Percentiles rank a stretch among this genome's conserved stretches.
Conservation (phyloP, 2,888 invertebrate species). For the Cephus sareptanus region DNA sequence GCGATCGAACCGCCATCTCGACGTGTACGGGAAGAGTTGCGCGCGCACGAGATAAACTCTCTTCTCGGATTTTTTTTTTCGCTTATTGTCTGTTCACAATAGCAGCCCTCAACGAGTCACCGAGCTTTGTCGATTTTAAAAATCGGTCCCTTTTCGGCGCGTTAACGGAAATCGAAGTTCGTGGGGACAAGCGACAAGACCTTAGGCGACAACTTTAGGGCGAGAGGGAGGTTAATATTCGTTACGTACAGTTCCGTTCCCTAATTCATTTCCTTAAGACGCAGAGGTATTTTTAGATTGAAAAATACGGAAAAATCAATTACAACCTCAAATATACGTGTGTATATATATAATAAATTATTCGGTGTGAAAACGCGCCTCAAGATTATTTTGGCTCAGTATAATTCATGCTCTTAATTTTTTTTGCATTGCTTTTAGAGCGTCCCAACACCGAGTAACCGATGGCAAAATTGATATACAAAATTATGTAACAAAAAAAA, state of each 20-base stretch:
- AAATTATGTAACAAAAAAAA: neutral
- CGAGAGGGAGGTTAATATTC: neutral
- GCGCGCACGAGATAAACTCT: constrained; percentile 5
- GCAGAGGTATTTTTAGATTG: neutral
- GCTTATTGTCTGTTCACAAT: constrained; percentile 66
- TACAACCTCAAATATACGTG: constrained; percentile 6
- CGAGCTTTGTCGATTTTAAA: constrained; percentile 6
- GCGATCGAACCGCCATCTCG: neutral
- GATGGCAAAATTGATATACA: neutral
- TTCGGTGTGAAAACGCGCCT: neutral
- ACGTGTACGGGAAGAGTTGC: constrained; percentile 30
- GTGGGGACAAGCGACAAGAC: neutral
- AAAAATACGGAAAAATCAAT: neutral
- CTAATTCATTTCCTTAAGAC: neutral
- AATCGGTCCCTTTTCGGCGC: neutral
- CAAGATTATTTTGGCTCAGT: neutral
- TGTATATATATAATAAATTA: constrained; percentile 1
- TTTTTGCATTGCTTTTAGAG: constrained; percentile 7
- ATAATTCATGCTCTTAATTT: constrained; percentile 2
- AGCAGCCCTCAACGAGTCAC: constrained; percentile 57
- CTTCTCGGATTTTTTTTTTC: constrained; percentile 43
- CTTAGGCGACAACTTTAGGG: neutral
- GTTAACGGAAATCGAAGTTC: neutral
- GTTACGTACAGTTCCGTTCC: neutral
- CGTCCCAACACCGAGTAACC: neutral